A percentile compares a stretch with the other conserved stretches of the same genome.
phyloP scores from a whole-genome alignment of 2,888 invertebrate species.

The Cephus spinipes region DNA sequence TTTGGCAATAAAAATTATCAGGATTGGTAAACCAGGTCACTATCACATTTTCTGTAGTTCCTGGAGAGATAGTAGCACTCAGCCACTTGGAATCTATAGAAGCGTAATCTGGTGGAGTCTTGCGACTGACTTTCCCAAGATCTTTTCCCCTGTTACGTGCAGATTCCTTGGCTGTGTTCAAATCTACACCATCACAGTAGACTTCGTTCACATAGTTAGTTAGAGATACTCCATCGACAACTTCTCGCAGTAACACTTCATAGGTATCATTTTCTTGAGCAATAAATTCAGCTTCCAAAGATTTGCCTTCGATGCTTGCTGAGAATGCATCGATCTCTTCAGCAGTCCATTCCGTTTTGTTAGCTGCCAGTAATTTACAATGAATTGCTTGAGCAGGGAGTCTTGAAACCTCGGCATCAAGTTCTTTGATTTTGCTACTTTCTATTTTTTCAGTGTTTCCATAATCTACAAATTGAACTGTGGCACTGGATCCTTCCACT shows the following conservation, averaged over 20 bases:
- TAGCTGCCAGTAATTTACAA: conserved; percentile 59
- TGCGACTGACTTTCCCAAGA: conserved; percentile 9
- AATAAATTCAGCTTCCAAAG: conserved; percentile 55
- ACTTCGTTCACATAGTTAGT: conserved; percentile 48
- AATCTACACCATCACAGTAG: conserved; percentile 44
- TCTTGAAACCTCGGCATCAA: conserved; percentile 49
- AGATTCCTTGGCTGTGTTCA: conserved; percentile 41
- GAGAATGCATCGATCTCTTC: conserved; percentile 42
- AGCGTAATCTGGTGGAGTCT: conserved; percentile 67
- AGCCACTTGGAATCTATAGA: conserved; percentile 68
- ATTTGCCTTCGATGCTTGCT: conserved; percentile 36
- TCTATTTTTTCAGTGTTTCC: conserved; percentile 76
- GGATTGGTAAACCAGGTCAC: conserved; percentile 84
- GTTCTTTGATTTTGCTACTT: conserved; percentile 66
- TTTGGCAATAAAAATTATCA: conserved; percentile 77
- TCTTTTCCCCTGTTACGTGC: conserved; percentile 24
- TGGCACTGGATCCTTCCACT: conserved; percentile 66
- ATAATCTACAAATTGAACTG: conserved; percentile 77
- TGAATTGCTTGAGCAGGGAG: conserved; percentile 60
- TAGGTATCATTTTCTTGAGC: conserved; percentile 43
- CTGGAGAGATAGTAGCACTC: conserved; percentile 68
- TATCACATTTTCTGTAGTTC: conserved; percentile 71
- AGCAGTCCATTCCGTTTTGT: conserved; percentile 34
- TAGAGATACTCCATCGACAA: conserved; percentile 27
- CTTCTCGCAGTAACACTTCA: conserved; percentile 47